Base-by-base conservation (phyloP, 2,888 invertebrate species). In the Dryococelus australis region DNA sequence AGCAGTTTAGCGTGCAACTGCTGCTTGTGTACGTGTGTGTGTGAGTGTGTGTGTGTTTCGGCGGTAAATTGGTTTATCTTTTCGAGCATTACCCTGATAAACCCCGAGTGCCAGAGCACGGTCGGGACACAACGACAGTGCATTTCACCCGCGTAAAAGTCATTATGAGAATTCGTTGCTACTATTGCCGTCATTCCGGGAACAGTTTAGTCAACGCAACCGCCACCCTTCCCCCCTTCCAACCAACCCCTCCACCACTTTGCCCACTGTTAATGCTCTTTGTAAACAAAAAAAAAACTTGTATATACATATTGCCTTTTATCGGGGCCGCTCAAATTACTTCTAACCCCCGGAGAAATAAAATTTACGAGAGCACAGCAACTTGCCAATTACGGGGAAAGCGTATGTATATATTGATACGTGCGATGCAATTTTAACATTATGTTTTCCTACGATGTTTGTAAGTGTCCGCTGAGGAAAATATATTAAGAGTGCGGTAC, bases 31-130 rank as follows among this genome's bases (percentile, higher is more conserved):
- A n/a, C 1, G 65, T 8, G 65, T 10, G 65, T 8, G 65, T 13
- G 20, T n/a, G 65, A 24, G 65, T 8, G 65, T 8, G 65, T 16
- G 65, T 16, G 20, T 51, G 51, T 51, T 51, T 51, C 51, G 65
- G 65, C 6, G 65, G 65, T 65, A 65, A 65, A 65, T 65, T 65
- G 65, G 65, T 65, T 65, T 65, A 65, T 65, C 65, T 65, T 65
- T 65, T 8, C 20, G 24, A 65, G 65, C 65, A 65, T 65, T 65
- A 65, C 65, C 65, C 65, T 65, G 65, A 65, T 65, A 65, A 65
- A 65, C 65, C 65, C 8, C 10, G 8, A 65, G n/a, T 20, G n/a
- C 24, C 20, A 1, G 20, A 2, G 51, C 13, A 51, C 20, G 51
- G 51, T 65, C 13, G 65, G 65, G 16, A 24, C 65, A 24, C 65